These are phyloP conservation scores for Eurypyga helias DNA, from an alignment of 2,113 vertebrate species.

Conservation along the genomic window DNA sequence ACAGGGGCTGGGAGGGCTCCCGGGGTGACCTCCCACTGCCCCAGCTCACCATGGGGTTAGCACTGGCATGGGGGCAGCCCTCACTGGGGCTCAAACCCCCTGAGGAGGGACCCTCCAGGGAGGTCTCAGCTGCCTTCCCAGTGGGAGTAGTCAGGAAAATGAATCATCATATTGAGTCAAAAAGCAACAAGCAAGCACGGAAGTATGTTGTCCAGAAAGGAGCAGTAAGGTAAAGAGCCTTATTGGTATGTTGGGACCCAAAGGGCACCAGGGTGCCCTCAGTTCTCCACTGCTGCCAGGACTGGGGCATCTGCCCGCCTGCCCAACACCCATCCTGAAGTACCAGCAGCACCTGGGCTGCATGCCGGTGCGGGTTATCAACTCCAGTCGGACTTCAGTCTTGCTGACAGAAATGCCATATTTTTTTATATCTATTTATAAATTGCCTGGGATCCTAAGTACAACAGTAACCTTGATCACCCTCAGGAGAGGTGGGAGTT, in stretches of 20 bases:
- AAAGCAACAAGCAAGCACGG: neutral
- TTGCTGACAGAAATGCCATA: neutral
- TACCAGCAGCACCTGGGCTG: neutral
- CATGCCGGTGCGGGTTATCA: accelerated
- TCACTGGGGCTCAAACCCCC: accelerated
- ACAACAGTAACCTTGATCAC: neutral
- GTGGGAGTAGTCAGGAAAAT: neutral
- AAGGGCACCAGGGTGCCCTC: accelerated
- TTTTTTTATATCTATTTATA: neutral
- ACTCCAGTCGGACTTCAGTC: neutral
- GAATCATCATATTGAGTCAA: neutral
- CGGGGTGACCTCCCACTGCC: neutral
- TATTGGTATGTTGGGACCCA: neutral
- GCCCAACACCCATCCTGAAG: neutral
- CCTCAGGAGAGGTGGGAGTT: neutral
- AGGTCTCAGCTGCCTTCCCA: neutral
- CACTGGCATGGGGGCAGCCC: neutral
- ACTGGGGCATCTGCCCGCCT: neutral
- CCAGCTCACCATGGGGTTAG: accelerated
- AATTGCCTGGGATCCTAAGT: neutral
- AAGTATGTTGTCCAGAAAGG: neutral
- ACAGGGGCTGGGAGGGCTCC: neutral
- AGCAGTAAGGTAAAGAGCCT: neutral
- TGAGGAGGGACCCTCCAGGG: neutral
- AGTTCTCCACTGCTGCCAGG: neutral